Base-by-base conservation (phyloP, 1,140 invertebrate genomes). In the Apis florea region DNA sequence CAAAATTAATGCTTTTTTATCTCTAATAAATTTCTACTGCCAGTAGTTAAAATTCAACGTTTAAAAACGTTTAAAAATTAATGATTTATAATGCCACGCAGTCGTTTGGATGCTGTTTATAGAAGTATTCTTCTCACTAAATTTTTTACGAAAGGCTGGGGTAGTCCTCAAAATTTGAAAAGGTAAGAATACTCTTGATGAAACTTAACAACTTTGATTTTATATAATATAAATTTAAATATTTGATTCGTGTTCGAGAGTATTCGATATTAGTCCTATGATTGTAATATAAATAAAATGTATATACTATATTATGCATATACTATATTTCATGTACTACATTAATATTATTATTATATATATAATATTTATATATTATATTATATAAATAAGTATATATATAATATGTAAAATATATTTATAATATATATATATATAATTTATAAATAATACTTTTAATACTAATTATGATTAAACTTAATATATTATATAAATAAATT, bases 131-230 rank as follows among this genome's bases (percentile, higher is more conserved):
- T 99, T 40, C 94, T 99, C 59, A 97, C 97, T 2, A 98, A 98
- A 93, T 98, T 99, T 93, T 99, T 99, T 91, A 97, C 97, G 1
- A 98, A 98, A 95, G 98, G 98, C 85, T 99, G 98, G 98, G 99
- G 99, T 12, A 96, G 97, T 88, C 97, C 98, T 12, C 96, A 98
- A 89, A 97, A 97, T 94, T 95, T 99, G 56, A 96, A 97, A 93
- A 96, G 96, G 98, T 98, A 94, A 87, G 67, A n/a, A 3, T 15
- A 19, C 0, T 12, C 19, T 73, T 40, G 31, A 40, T 40, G 31
- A 40, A 40, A 40, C 0, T n/a, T 40, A 40, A 40, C 6, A 79
- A 74, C 63, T 17, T 82, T 77, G 1, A 15, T 24, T 4, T 24
- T 58, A 13, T 54, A n/a, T 19, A 54, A 64, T 54, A 47, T 3